These are phyloP conservation scores for Herminia tarsipennalis DNA, from an alignment of 2,888 invertebrate genomes.

Conservation along the genomic window DNA sequence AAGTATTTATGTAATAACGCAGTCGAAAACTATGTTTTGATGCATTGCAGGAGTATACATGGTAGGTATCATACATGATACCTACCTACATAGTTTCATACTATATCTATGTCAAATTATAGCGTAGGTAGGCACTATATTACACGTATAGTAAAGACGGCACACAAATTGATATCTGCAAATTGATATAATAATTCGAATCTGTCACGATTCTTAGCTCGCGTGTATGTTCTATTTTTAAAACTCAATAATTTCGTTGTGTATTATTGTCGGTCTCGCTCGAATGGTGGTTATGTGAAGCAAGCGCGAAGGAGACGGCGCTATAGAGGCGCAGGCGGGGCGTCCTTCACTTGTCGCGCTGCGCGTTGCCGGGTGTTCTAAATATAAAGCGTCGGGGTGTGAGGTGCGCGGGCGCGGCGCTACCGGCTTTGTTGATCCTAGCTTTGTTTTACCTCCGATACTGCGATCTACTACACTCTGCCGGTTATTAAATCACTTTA, in stretches of 20 bases:
- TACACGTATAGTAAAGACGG: too few relatives aligned
- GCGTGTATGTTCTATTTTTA: slow-evolving; percentile 77
- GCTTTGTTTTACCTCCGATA: slow-evolving; percentile 48
- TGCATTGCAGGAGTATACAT: slow-evolving; percentile 6
- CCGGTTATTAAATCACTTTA: slow-evolving; percentile 23
- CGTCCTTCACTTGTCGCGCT: slow-evolving; percentile 79
- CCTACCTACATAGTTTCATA: too few relatives aligned
- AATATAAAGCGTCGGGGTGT: slow-evolving; percentile 50
- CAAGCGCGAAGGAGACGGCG: slow-evolving; percentile 49
- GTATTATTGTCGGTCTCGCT: slow-evolving; percentile 52
- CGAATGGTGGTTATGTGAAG: slow-evolving; percentile 17
- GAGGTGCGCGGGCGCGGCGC: slow-evolving; percentile 38
- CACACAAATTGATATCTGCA: slow-evolving; percentile 45
- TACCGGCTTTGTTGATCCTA: slow-evolving; percentile 51
- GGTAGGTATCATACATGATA: too few relatives aligned
- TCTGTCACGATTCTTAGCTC: slow-evolving; percentile 64
- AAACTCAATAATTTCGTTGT: slow-evolving; percentile 61
- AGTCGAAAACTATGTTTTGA: slow-evolving; percentile 3
- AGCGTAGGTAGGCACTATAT: too few relatives aligned
- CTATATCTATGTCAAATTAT: too few relatives aligned
- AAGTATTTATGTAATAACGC: neutral
- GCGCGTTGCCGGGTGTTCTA: slow-evolving; percentile 60
- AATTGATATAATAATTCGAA: slow-evolving; percentile 50
- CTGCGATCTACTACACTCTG: slow-evolving; percentile 23
- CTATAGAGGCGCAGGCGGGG: slow-evolving; percentile 46